Evolutionary conservation across 2,797 vertebrate species (phyloP).

Genomic region (Tinamus major): DNA sequence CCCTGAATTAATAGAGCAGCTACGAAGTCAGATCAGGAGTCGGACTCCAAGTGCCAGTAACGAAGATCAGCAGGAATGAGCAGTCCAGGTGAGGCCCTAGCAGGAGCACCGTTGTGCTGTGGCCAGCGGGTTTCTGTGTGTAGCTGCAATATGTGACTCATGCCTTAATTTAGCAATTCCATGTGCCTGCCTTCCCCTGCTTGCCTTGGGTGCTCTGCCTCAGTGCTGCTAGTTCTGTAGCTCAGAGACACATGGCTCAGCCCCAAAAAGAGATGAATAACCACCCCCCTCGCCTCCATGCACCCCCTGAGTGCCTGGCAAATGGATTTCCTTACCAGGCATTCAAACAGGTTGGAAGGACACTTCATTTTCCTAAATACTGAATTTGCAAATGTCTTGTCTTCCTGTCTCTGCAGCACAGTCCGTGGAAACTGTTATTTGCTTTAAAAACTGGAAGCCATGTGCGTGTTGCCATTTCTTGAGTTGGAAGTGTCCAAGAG

Average conservation of each 20-base stretch:
- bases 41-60: slow-evolving; percentile 92
- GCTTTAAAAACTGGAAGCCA: slow-evolving; percentile 42
- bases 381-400: background rate
- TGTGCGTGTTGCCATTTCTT: slow-evolving; percentile 43
- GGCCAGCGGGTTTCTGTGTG: accelerated
- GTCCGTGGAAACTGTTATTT: background rate
- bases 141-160: background rate
- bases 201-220: background rate
- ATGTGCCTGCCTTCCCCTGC: background rate
- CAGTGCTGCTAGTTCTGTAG: background rate
- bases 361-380: accelerated
- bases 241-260: background rate
- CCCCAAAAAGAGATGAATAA: background rate
- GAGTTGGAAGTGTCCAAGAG: slow-evolving; percentile 49
- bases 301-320: accelerated
- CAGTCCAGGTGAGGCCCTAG: background rate
- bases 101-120: accelerated
- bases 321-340: accelerated
- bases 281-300: background rate
- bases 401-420: slow-evolving; percentile 33
- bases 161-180: background rate
- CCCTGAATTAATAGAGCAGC: slow-evolving; percentile 94
- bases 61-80: slow-evolving; percentile 89
- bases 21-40: slow-evolving; percentile 94
- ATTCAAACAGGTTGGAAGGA: background rate